Conservation (phyloP, 1,140 invertebrate genomes). For the Agrilus planipennis region DNA sequence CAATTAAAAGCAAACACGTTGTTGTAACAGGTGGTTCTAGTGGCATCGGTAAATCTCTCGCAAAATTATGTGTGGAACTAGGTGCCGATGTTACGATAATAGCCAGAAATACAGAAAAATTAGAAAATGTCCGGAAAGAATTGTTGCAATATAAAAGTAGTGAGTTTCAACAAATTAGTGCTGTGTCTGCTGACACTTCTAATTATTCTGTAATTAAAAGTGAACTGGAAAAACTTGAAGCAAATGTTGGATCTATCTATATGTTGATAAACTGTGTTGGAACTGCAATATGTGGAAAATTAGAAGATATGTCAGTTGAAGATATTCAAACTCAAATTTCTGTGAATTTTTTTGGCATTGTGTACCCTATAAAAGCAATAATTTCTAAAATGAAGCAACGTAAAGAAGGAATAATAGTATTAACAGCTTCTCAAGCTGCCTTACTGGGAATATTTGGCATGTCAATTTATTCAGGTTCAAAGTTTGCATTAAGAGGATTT, state of each 20-base stretch:
- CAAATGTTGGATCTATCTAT: conserved; percentile 56
- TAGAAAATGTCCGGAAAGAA: conserved; percentile 49
- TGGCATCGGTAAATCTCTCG: conserved; percentile 83
- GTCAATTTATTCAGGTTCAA: conserved; percentile 81
- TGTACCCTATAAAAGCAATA: conserved; percentile 57
- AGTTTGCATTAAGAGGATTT: conserved; percentile 90
- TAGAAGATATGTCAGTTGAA: conserved; percentile 66
- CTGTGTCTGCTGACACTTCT: conserved; percentile 61
- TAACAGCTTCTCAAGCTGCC: conserved; percentile 83
- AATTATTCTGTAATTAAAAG: conserved; percentile 49
- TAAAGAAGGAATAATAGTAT: conserved; percentile 63
- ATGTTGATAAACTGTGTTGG: conserved; percentile 92
- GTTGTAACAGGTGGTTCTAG: conserved; percentile 89
- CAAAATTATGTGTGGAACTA: conserved; percentile 56
- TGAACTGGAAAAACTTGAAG: conserved; percentile 32
- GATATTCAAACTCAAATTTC: conserved; percentile 61
- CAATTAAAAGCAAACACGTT: conserved; percentile 43
- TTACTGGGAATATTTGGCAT: conserved; percentile 77
- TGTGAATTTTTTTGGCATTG: conserved; percentile 60
- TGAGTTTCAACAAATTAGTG: conserved; percentile 52
- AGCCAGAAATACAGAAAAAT: conserved; percentile 61
- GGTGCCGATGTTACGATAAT: conserved; percentile 86
- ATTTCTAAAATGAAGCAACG: conserved; percentile 57
- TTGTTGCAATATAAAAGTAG: conserved; percentile 35
- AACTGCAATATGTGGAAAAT: conserved; percentile 58